These are phyloP conservation scores for Hydrolagus affinis DNA, from an alignment of 2,113 vertebrate genomes.

Conservation along the genomic window DNA sequence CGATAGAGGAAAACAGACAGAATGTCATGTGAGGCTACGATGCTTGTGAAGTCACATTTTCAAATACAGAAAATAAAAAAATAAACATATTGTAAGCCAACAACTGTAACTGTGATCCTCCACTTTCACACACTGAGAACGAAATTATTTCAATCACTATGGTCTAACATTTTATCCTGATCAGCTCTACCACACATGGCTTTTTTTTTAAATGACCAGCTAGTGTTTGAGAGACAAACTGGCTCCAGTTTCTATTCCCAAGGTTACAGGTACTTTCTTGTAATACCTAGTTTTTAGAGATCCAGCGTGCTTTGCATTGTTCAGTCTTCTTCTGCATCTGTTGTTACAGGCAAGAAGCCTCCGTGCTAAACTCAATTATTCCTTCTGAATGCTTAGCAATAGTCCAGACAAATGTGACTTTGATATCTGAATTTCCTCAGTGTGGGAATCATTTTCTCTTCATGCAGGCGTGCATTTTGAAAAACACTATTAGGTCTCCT, in stretches of 20 bases:
- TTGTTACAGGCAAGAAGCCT: neutral
- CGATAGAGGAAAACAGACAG: too few species aligned
- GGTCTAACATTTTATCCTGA: neutral
- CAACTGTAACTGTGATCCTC: neutral
- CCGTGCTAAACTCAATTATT: neutral
- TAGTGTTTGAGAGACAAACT: neutral
- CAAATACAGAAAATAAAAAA: neutral
- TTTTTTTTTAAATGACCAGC: neutral
- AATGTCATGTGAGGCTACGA: too few species aligned
- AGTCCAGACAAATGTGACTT: slow-evolving; percentile 1
- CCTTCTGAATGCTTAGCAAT: neutral
- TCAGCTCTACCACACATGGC: too few species aligned
- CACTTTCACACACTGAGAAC: neutral
- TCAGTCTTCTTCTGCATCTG: neutral
- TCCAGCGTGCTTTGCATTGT: neutral
- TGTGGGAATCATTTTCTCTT: slow-evolving; percentile 11
- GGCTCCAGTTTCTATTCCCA: neutral
- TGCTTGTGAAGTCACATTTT: too few species aligned
- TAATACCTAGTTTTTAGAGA: neutral
- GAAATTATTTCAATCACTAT: neutral
- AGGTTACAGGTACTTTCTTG: neutral
- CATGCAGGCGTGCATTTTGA: neutral
- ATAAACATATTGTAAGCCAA: neutral
- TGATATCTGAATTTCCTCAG: neutral
- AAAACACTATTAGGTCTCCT: too few species aligned